Conservation (phyloP, 2,797 vertebrate species). For the Synaphobranchus kaupii region DNA sequence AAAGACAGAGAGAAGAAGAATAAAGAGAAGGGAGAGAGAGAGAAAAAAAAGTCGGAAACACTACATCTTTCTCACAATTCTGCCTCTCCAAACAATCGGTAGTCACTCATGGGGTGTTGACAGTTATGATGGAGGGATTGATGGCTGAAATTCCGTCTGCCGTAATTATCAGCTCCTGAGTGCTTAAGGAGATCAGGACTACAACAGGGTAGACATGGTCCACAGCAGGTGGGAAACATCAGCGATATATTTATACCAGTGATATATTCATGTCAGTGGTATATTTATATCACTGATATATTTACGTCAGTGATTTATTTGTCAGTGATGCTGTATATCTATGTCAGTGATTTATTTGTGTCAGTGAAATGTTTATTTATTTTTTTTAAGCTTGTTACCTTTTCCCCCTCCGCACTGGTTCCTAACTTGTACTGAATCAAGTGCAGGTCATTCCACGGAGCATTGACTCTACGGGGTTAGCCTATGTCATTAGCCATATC, state of each 20-base stretch:
- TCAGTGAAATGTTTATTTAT: background rate
- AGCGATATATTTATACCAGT: too few species aligned
- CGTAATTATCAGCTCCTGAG: conserved; percentile 65
- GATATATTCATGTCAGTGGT: too few species aligned
- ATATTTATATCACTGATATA: too few species aligned
- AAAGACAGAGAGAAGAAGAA: background rate
- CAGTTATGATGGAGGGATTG: conserved; percentile 59
- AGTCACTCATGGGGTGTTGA: conserved; percentile 60
- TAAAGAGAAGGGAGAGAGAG: background rate
- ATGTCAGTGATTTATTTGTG: background rate
- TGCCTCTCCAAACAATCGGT: conserved; percentile 41
- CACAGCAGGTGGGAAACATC: too few species aligned
- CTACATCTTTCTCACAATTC: conserved; percentile 39
- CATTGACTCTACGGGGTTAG: background rate
- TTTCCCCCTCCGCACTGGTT: background rate
- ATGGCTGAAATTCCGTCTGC: conserved; percentile 58
- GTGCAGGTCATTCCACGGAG: background rate
- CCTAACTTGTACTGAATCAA: background rate
- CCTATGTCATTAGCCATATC: background rate
- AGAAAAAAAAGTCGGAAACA: conserved; percentile 32
- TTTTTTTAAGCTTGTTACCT: background rate
- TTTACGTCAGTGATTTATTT: too few species aligned
- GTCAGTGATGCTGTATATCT: background rate
- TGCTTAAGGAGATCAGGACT: conserved; percentile 54
- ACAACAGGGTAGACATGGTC: conserved; percentile 23